A percentile compares a stretch with the other conserved stretches of the same genome.
Evolutionary conservation across 1,140 invertebrate genomes (phyloP).

Genomic region (Harlomillsia oculata): DNA sequence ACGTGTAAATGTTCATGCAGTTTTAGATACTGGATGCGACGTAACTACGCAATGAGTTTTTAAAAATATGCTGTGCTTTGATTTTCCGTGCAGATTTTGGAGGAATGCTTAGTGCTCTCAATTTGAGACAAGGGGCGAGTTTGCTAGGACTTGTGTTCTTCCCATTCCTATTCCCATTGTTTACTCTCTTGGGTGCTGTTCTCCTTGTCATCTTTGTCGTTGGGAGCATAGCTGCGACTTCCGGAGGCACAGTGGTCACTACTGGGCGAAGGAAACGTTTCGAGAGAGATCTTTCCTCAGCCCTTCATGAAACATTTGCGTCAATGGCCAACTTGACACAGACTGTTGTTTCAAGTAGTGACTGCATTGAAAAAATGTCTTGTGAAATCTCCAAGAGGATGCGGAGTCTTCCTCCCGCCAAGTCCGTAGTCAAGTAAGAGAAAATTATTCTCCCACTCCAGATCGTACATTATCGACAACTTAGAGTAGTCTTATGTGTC

Average conservation of each 20-base stretch:
- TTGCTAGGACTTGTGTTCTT: slow-evolving; percentile 11
- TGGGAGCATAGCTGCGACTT: background rate
- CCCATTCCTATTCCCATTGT: slow-evolving; percentile 10
- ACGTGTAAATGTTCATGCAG: no score
- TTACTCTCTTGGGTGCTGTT: slow-evolving; percentile 1
- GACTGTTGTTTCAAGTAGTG: background rate
- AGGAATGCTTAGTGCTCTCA: slow-evolving; percentile 3
- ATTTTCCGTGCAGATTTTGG: background rate
- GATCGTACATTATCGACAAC: no score
- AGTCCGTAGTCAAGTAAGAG: no score
- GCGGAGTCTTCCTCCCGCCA: no score
- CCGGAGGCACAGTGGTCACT: background rate
- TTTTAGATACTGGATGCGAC: no score
- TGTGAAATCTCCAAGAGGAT: slow-evolving; percentile 5
- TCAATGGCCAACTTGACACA: background rate
- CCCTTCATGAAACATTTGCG: background rate
- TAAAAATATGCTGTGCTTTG: no score
- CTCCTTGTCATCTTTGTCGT: slow-evolving; percentile 6
- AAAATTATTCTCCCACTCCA: no score
- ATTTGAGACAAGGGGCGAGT: slow-evolving; percentile 12
- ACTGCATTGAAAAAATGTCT: slow-evolving; percentile 2
- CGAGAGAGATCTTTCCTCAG: no score
- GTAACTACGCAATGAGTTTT: no score
- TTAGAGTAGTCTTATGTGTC: no score
- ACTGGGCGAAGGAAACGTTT: background rate